These are phyloP conservation scores for Dasypolia templi DNA, from an alignment of 2,888 invertebrate genomes.

Conservation along the genomic window DNA sequence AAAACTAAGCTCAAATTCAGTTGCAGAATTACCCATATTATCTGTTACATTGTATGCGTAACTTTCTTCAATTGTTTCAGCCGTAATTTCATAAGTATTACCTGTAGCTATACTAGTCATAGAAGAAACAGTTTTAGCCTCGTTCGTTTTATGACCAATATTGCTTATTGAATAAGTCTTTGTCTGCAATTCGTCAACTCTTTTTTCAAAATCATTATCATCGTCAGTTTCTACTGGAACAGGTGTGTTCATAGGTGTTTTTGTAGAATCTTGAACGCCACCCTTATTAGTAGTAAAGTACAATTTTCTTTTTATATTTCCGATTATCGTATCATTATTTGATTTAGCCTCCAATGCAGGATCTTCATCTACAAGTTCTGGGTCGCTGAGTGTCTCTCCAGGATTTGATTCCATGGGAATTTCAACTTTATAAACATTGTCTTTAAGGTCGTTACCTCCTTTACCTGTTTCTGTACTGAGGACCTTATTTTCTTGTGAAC, in stretches of 20 bases:
- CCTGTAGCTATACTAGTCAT: not conserved
- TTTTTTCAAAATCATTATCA: conserved; percentile 26
- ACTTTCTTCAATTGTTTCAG: conserved; percentile 22
- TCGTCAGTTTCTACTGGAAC: conserved; percentile 1
- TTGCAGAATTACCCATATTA: not conserved
- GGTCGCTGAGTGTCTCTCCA: conserved; percentile 55
- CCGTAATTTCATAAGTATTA: conserved; percentile 10
- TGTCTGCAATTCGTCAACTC: conserved; percentile 22
- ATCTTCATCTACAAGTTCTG: conserved; percentile 57
- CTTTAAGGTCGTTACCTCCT: conserved; percentile 3
- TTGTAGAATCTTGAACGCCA: conserved; percentile 21
- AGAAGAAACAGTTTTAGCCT: conserved; percentile 20
- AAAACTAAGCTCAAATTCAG: conserved; percentile 17
- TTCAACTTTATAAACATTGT: conserved; percentile 14
- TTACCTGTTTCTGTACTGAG: not conserved
- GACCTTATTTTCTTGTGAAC: conserved; percentile 36
- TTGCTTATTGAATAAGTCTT: conserved; percentile 25
- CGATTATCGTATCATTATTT: conserved; percentile 33
- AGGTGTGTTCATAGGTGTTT: conserved; percentile 31
- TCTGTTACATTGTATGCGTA: not conserved
- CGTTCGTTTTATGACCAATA: conserved; percentile 16
- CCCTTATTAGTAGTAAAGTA: conserved; percentile 44
- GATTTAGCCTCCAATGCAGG: conserved; percentile 22
- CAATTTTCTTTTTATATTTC: conserved; percentile 53
- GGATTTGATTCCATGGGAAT: conserved; percentile 24